A percentile compares a stretch with the other conserved stretches of the same genome.
Conservation (phyloP, 2,888 invertebrate genomes). For the Conomelus anceps region DNA sequence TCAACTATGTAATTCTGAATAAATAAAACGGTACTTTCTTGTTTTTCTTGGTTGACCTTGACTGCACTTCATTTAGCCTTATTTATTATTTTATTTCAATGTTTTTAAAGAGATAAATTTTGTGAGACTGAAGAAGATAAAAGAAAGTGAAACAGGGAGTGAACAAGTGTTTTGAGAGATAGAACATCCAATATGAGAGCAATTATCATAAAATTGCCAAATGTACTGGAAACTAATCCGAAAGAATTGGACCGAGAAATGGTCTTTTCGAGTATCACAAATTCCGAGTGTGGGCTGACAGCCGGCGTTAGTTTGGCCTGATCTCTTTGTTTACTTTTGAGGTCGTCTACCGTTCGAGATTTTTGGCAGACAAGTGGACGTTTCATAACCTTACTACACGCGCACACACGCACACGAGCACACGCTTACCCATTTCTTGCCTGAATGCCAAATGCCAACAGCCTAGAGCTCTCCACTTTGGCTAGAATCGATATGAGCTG, state of each 20-base stretch:
- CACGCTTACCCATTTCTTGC: background rate
- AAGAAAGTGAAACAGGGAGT: background rate
- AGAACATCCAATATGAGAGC: background rate
- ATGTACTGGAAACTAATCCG: background rate
- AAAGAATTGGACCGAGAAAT: background rate
- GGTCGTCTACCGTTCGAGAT: background rate
- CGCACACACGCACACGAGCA: background rate
- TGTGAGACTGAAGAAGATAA: background rate
- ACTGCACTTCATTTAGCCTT: too few species aligned
- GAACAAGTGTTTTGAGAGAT: background rate
- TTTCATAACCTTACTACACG: background rate
- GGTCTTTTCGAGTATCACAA: background rate
- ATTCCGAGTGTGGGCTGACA: background rate
- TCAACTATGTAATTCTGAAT: too few species aligned
- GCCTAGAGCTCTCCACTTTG: background rate
- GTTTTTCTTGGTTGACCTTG: too few species aligned
- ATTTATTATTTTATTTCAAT: too few species aligned
- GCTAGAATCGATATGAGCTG: background rate
- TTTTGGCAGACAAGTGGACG: background rate
- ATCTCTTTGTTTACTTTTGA: background rate
- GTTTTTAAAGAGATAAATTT: too few species aligned
- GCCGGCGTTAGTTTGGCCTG: background rate
- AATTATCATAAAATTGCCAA: background rate
- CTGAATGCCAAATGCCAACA: background rate
- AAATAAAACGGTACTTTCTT: too few species aligned